Base-by-base conservation (phyloP, 2,113 vertebrate species). In the Xyliphius kryptos region DNA sequence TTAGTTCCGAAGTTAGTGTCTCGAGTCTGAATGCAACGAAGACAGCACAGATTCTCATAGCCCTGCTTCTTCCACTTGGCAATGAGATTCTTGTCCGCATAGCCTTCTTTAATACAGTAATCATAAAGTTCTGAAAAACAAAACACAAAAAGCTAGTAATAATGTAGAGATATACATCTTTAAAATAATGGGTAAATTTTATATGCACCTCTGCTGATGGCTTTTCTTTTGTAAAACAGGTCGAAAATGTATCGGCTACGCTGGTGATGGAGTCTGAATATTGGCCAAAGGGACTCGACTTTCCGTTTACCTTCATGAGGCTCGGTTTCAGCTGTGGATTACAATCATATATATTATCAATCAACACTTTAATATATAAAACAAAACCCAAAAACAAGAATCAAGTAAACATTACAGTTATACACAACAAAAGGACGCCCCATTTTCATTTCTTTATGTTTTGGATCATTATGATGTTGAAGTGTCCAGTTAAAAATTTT, bases 21-120 rank as follows among this genome's bases (percentile, higher is more conserved):
- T 47, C 96, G 81, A 0, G 94, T 97, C 82, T 99, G 96, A 75
- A 99, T 99, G 74, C 96, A 99, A 6, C 93, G 91, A 73, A 99
- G 81, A 70, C 96, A 99, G 79, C 95, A 99, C 40, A 98, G 81
- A 66, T 98, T 99, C 82, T 99, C 96, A 0, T 98, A 99, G 5
- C 94, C 96, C 70, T 97, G 96, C 64, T 98, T 98, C 80, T 99
- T 99, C 96, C 94, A 98, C 76, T 97, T 99, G 1, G 95, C 95
- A 37, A 98, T 99, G 60, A 99, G 82, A 76, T 98, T 99, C 77
- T 97, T 97, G 77, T 97, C 96, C 21, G 95, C 96, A 0, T 99
- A 99, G 2, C 95, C 94, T 79, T 99, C 95, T 77, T 85, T 95
- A 77, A 97, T 96, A 67, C 96, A 99, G 51, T 97, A 99, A 1